These are phyloP conservation scores for Scleropages formosus DNA, from an alignment of 2,797 vertebrate species.

Conservation along the genomic window DNA sequence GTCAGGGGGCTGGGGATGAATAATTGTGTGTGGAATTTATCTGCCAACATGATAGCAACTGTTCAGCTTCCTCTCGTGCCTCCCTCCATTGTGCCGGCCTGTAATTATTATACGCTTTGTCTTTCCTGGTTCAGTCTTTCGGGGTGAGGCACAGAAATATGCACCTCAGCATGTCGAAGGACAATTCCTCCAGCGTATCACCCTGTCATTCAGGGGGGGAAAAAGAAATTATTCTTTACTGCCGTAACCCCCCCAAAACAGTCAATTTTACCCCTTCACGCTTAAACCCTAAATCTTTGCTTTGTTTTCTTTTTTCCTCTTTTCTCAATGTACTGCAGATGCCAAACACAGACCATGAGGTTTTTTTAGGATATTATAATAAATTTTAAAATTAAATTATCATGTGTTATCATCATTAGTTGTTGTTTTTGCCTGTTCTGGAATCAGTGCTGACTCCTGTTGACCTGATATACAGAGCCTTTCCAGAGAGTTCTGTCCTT, in stretches of 20 bases:
- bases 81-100: constrained; percentile 75
- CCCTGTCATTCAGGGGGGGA: constrained; percentile 45
- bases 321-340: neutral
- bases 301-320: neutral
- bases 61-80: constrained; percentile 77
- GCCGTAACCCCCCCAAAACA: neutral
- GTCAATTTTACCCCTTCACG: neutral
- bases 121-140: constrained; percentile 74
- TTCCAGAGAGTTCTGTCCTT: no score
- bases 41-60: constrained; percentile 94
- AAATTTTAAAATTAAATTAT: no score
- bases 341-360: neutral
- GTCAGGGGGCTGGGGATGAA: constrained; percentile 95
- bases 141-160: constrained; percentile 67
- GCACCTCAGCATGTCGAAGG: constrained; percentile 72
- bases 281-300: neutral
- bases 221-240: constrained; percentile 1
- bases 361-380: no score
- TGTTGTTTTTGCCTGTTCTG: no score
- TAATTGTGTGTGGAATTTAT: constrained; percentile 99
- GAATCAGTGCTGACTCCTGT: no score
- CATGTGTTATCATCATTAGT: no score
- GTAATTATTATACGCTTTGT: constrained; percentile 92
- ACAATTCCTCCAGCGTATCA: constrained; percentile 69
- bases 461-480: no score